Percentiles rank a stretch among this genome's conserved stretches.
Conservation (phyloP, 2,113 vertebrate genomes). For the Sinocyclocheilus grahami region DNA sequence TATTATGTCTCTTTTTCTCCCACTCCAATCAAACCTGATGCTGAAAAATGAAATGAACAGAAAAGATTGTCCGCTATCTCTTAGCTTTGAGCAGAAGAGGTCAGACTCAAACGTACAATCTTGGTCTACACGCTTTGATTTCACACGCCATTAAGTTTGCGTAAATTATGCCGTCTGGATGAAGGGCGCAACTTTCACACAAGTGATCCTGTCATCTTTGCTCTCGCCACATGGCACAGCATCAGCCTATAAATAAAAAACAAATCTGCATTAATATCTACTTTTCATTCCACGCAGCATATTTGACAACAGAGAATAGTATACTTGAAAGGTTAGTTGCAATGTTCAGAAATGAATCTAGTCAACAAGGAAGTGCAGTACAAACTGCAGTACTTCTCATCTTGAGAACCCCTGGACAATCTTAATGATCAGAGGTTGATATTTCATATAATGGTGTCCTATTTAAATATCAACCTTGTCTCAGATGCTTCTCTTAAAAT, state of each 20-base stretch:
- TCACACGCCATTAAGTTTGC: conserved; percentile 15
- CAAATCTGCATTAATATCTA: conserved; percentile 26
- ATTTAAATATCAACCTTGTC: neutral
- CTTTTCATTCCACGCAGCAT: neutral
- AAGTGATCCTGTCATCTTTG: neutral
- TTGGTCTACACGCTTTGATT: conserved; percentile 27
- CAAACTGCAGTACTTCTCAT: too few relatives aligned
- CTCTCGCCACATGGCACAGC: neutral
- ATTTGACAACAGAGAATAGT: neutral
- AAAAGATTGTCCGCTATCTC: conserved; percentile 11
- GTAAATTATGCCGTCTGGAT: conserved; percentile 18
- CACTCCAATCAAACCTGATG: conserved; percentile 4
- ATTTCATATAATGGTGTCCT: neutral
- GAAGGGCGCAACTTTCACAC: neutral
- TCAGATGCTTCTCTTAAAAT: neutral
- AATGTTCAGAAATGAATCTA: neutral
- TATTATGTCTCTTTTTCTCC: neutral
- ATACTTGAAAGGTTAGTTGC: neutral
- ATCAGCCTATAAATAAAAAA: conserved; percentile 17
- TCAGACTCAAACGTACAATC: conserved; percentile 19
- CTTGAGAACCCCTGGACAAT: neutral
- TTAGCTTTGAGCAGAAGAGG: conserved; percentile 19
- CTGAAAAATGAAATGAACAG: neutral
- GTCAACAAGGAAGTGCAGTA: neutral
- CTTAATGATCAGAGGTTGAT: neutral